These are phyloP conservation scores for Craniophora ligustri DNA, from an alignment of 2,888 invertebrate species.

Conservation along the genomic window DNA sequence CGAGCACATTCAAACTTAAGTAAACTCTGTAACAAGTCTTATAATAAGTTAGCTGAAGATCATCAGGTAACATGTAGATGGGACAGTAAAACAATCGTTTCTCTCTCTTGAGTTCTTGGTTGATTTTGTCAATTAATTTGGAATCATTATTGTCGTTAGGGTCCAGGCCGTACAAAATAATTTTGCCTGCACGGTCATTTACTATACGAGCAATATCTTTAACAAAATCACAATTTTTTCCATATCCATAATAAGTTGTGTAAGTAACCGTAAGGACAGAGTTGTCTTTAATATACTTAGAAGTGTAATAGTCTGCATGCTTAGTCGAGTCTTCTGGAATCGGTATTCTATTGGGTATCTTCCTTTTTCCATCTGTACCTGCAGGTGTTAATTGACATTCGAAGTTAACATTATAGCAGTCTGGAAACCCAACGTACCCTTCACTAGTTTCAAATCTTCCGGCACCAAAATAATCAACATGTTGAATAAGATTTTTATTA, in stretches of 20 bases:
- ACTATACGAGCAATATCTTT: conserved; percentile 25
- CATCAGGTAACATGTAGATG: conserved; percentile 12
- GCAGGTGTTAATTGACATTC: accelerated
- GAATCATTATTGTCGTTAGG: accelerated
- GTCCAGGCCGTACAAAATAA: neutral
- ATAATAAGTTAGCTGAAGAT: neutral
- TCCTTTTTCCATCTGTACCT: conserved; percentile 7
- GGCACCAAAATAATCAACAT: conserved; percentile 12
- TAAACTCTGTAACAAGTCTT: conserved; percentile 2
- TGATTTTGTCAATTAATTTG: neutral
- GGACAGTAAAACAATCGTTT: conserved; percentile 28
- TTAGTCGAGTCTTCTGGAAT: accelerated
- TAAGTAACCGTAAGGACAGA: conserved; percentile 21
- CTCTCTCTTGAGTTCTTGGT: neutral
- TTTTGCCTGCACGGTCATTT: conserved; percentile 19
- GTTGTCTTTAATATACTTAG: conserved; percentile 18
- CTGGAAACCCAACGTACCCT: neutral
- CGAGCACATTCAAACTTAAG: conserved; percentile 10
- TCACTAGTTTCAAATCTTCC: neutral
- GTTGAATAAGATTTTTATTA: conserved; percentile 16
- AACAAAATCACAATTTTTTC: accelerated
- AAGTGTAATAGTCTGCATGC: neutral
- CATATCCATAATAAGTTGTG: accelerated
- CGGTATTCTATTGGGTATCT: conserved; percentile 30
- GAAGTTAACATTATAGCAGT: conserved; percentile 19